These are phyloP conservation scores for Metallyticus violacea DNA, from an alignment of 2,888 invertebrate species.

Conservation along the genomic window DNA sequence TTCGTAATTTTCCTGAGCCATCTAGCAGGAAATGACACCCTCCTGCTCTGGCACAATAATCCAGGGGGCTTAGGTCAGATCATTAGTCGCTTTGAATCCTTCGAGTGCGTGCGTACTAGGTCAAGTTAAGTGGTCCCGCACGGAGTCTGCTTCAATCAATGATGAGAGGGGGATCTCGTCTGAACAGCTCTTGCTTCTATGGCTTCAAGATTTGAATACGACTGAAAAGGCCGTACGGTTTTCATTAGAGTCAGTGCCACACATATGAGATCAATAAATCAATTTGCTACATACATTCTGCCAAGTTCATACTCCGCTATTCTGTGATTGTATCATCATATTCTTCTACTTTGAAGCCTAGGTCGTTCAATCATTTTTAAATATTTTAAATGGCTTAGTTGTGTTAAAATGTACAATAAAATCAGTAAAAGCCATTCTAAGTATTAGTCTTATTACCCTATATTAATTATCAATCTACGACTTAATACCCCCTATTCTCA, in stretches of 20 bases:
- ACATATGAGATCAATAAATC: background rate
- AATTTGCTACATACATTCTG: background rate
- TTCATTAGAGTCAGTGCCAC: background rate
- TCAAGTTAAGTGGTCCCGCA: background rate
- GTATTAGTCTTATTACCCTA: no score
- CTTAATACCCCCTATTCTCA: no score
- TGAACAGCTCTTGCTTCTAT: background rate
- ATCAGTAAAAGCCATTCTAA: no score
- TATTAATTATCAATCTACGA: no score
- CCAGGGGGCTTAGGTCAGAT: background rate
- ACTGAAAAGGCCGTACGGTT: background rate
- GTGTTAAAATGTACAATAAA: no score
- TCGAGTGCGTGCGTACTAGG: background rate
- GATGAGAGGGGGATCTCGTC: background rate
- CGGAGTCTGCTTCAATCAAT: background rate
- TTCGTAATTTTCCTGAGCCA: background rate
- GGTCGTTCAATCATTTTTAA: no score
- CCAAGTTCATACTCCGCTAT: background rate
- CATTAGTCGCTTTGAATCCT: background rate
- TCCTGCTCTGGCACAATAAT: background rate
- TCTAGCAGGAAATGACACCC: no score
- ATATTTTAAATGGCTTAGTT: no score
- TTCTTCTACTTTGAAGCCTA: no score
- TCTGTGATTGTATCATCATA: no score
- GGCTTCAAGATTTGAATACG: background rate